Percentiles rank a stretch among this genome's conserved stretches.
These are phyloP conservation scores for Chalcosyrphus nemorum DNA, from an alignment of 2,888 invertebrate genomes.

Conservation along the genomic window DNA sequence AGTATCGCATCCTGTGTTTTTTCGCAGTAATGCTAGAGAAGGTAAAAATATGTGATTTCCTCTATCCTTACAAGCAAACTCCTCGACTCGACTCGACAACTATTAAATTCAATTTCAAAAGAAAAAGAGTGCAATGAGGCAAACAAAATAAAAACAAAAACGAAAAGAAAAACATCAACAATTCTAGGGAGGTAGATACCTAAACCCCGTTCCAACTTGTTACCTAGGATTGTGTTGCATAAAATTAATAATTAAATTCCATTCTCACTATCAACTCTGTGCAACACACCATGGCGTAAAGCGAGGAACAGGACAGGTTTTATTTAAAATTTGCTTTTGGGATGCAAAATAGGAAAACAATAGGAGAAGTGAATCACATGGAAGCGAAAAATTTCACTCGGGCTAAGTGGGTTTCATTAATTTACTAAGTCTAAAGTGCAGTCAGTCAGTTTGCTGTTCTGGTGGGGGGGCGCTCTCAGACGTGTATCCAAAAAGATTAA, in stretches of 20 bases:
- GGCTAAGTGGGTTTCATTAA: constrained; percentile 68
- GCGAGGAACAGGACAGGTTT: constrained; percentile 33
- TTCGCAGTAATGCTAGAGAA: not conserved
- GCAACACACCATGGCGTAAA: constrained; percentile 28
- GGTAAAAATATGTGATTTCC: constrained; percentile 13
- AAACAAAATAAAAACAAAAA: constrained; percentile 34
- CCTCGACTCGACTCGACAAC: not conserved
- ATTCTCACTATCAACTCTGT: constrained; percentile 65
- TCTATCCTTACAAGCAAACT: not conserved
- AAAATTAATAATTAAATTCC: constrained; percentile 71
- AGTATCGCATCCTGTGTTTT: constrained; percentile 71
- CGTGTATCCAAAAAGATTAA: constrained; percentile 62
- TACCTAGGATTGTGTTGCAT: constrained; percentile 63
- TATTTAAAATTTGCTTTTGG: constrained; percentile 56
- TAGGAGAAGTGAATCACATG: constrained; percentile 30
- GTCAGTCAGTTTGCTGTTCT: constrained; percentile 56
- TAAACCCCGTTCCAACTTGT: constrained; percentile 24
- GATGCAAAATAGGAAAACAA: constrained; percentile 62
- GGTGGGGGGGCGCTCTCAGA: constrained; percentile 20
- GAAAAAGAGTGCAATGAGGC: constrained; percentile 43
- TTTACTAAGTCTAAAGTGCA: constrained; percentile 69
- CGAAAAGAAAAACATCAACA: constrained; percentile 29
- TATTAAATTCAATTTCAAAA: constrained; percentile 59
- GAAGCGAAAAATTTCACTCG: constrained; percentile 52
- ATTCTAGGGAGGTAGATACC: not conserved